Evolutionary conservation across 1,140 invertebrate species (phyloP).

Genomic region (Euwallacea fornicatus): DNA sequence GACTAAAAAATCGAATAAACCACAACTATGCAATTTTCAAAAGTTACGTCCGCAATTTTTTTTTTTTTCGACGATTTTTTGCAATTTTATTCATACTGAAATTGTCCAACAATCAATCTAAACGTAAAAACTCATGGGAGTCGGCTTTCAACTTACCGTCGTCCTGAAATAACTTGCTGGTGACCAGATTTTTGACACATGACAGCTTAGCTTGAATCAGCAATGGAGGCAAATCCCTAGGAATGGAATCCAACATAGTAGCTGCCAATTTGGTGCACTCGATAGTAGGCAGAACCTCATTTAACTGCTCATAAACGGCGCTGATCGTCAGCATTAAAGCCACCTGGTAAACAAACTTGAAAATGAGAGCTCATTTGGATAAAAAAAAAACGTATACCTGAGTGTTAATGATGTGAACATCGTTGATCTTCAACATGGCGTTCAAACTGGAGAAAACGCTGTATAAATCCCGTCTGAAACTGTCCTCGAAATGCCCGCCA

Average conservation of each 20-base stretch:
- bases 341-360: conserved; percentile 38
- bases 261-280: conserved; percentile 71
- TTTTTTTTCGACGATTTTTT: too few relatives aligned
- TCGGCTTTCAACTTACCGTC: conserved; percentile 57
- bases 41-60: too few relatives aligned
- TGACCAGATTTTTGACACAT: conserved; percentile 72
- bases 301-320: conserved; percentile 63
- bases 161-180: conserved; percentile 70
- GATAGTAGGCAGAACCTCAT: conserved; percentile 63
- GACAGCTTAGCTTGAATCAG: conserved; percentile 73
- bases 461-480: conserved; percentile 76
- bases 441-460: conserved; percentile 75
- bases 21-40: too few relatives aligned
- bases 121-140: background rate
- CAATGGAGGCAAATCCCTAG: conserved; percentile 62
- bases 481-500: conserved; percentile 84
- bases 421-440: conserved; percentile 71
- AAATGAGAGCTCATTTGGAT: background rate
- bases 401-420: conserved; percentile 73
- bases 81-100: too few relatives aligned
- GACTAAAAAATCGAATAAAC: too few relatives aligned
- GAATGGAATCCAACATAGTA: conserved; percentile 69
- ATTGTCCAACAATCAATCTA: background rate
- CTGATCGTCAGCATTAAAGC: conserved; percentile 50
- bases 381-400: conserved; percentile 61